Evolutionary conservation across 2,888 invertebrate species (phyloP).

Genomic region (Trichogramma evanescens): DNA sequence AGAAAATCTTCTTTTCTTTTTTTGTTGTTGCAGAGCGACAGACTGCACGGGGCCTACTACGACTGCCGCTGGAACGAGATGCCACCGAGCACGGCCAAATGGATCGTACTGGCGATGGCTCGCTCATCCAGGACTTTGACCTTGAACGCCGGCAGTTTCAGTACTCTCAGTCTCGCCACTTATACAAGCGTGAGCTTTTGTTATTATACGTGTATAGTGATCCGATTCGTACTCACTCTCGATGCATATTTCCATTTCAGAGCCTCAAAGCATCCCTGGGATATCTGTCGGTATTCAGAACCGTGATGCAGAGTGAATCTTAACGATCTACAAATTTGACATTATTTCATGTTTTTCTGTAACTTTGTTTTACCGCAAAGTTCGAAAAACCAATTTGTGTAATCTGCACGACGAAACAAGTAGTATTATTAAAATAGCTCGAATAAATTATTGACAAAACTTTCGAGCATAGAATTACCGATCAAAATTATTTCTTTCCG

Average conservation of each 20-base stretch:
- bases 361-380: no score
- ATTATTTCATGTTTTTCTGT: no score
- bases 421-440: no score
- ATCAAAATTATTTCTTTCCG: no score
- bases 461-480: no score
- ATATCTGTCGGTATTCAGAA: conserved; percentile 22
- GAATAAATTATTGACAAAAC: no score
- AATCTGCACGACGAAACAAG: no score
- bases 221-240: neutral
- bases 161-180: conserved; percentile 51
- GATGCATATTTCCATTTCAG: neutral
- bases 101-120: conserved; percentile 49
- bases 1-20: neutral
- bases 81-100: conserved; percentile 43
- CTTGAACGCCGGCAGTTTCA: conserved; percentile 53
- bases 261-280: conserved; percentile 21
- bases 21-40: conserved; percentile 46
- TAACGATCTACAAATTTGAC: no score
- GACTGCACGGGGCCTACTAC: conserved; percentile 51
- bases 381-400: no score
- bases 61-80: conserved; percentile 50
- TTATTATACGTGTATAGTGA: no score
- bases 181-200: conserved; percentile 49
- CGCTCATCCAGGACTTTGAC: conserved; percentile 51
- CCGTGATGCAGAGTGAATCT: conserved; percentile 9